Base-by-base conservation (phyloP, 2,797 vertebrate genomes). In the Takifugu rubripes region DNA sequence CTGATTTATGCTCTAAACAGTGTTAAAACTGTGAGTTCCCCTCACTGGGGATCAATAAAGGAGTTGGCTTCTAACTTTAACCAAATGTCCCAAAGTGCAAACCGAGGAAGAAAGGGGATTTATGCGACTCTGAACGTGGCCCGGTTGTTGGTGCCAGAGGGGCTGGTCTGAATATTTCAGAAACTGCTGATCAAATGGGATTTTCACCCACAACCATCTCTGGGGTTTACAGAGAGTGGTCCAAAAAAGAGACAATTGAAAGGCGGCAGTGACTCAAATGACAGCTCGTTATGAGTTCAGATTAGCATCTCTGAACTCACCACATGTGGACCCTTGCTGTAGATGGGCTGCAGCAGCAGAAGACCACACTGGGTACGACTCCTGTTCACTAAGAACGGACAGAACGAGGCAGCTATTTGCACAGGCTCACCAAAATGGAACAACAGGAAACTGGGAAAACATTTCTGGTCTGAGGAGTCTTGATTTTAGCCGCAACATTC, bases 231-330 rank as follows among this genome's bases (percentile, higher is more conserved):
- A 29, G 27, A 29, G 27, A 29, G 7, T 29, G 27, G 7, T 29
- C 27, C 27, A 7, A 44, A 44, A 44, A 44, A 44, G 42, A 44
- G 14, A 50, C 9, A 26, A 49, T 50, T 55, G 59, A 67, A 21
- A 21, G 21, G 64, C 1, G 0, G 36, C 56, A 21, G 21, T 21
- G 21, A 1, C 21, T 21, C 21, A 21, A 21, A 21, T 21, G 21
- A 21, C 21, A 21, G 21, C 21, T 21, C 21, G 21, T 21, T 21
- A 21, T 21, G 21, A 54, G 54, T 26, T 67, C 49, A 31, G 49
- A 29, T n/a, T 15, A 51, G 2, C 49, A 50, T 50, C 26, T 29
- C 16, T 51, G 25, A 27, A 29, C 8, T 14, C 27, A 21, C 27
- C 31, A 3, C 10, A 21, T 2, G 29, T 33, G 3, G n/a, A 12